Evolutionary conservation across 2,797 vertebrate species (phyloP).

Genomic region (Gymnopithys bicolor): DNA sequence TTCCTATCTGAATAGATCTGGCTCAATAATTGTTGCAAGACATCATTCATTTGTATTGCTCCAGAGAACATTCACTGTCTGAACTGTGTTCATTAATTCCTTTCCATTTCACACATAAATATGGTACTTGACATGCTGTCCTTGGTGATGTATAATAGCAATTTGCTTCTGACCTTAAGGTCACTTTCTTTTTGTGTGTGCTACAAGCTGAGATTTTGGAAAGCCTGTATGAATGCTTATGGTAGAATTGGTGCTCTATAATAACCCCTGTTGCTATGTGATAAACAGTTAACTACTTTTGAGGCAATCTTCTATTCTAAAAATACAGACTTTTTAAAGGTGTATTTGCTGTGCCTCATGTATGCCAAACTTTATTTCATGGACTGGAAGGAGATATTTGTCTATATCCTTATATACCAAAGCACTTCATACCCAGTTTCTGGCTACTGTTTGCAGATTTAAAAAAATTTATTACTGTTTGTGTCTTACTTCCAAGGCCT

Average conservation of each 20-base stretch:
- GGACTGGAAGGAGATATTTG: not conserved
- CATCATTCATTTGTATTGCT: conserved; percentile 9
- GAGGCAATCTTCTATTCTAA: not conserved
- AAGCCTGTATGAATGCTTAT: not conserved
- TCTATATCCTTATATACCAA: not conserved
- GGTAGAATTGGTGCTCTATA: not conserved
- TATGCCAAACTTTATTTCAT: not conserved
- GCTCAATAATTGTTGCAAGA: conserved; percentile 25
- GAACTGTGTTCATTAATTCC: conserved; percentile 43
- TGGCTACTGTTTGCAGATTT: not conserved
- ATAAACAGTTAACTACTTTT: conserved; percentile 43
- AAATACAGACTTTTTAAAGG: not conserved
- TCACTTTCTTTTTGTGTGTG: not conserved
- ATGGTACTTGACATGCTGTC: conserved; percentile 28
- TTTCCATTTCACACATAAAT: conserved; percentile 52
- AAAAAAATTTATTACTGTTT: not conserved
- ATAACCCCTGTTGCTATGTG: not conserved
- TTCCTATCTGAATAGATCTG: conserved; percentile 31
- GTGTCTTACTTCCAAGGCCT: not conserved
- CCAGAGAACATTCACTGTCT: conserved; percentile 11
- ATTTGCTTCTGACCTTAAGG: conserved; percentile 29
- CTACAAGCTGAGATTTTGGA: conserved; percentile 14
- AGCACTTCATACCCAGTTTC: not conserved
- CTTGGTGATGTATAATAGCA: conserved; percentile 46
- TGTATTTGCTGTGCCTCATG: not conserved